Evolutionary conservation across 2,888 invertebrate species (phyloP).

Genomic region (Tenthredo mesomela): DNA sequence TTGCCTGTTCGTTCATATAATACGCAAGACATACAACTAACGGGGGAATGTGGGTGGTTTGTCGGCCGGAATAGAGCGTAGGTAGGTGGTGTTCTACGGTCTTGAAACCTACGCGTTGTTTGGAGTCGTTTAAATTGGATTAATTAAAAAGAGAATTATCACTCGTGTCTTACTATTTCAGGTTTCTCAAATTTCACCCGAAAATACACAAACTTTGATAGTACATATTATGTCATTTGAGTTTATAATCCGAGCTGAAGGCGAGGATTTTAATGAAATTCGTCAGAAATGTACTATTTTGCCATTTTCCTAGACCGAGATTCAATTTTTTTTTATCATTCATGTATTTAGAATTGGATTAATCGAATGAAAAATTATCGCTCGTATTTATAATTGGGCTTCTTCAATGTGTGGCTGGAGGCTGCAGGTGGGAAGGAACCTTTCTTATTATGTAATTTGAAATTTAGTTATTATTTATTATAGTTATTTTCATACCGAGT

Average conservation of each 20-base stretch:
- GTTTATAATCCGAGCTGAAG: no score
- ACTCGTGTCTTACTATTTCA: not conserved
- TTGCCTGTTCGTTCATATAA: slow-evolving; percentile 17
- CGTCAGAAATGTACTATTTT: no score
- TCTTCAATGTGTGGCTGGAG: not conserved
- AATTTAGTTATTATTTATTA: slow-evolving; percentile 30
- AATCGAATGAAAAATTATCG: not conserved
- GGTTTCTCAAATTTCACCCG: not conserved
- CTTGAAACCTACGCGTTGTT: slow-evolving; percentile 51
- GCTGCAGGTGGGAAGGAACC: not conserved
- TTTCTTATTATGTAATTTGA: not conserved
- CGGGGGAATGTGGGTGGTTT: slow-evolving; percentile 48
- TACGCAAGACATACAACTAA: slow-evolving; percentile 32
- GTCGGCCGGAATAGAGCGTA: slow-evolving; percentile 48
- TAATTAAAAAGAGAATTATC: slow-evolving; percentile 42
- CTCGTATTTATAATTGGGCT: not conserved
- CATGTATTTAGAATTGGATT: not conserved
- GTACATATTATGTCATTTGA: no score
- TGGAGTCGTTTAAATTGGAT: slow-evolving; percentile 51
- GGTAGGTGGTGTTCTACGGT: slow-evolving; percentile 36
- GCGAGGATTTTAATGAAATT: no score
- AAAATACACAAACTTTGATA: not conserved
- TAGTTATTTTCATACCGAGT: not conserved
- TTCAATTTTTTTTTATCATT: not conserved
- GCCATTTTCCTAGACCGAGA: not conserved